Conservation (phyloP, 2,113 vertebrate species). For the Numida meleagris region DNA sequence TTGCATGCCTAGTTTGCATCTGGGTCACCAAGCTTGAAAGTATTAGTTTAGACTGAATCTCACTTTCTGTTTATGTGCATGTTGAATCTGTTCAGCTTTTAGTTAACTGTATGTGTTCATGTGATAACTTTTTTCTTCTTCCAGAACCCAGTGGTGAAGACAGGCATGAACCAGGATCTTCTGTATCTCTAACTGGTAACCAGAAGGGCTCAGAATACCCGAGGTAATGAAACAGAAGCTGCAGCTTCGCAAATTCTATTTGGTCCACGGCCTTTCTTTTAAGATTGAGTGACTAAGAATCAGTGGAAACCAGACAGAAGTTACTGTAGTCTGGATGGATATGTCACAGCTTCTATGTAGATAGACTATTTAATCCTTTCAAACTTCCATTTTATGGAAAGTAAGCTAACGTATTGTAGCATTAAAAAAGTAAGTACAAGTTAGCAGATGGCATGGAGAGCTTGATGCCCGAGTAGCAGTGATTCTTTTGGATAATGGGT, state of each 20-base stretch:
- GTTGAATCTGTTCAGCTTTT: background rate
- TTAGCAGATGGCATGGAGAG: background rate
- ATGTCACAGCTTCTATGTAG: background rate
- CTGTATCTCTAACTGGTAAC: conserved; percentile 52
- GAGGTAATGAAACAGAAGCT: conserved; percentile 69
- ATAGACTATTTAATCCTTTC: background rate
- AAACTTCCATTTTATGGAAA: background rate
- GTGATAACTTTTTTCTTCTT: background rate
- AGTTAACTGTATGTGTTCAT: background rate
- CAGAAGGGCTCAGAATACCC: conserved; percentile 70
- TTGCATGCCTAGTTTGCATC: background rate
- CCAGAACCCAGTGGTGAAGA: conserved; percentile 70
- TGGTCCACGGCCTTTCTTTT: background rate
- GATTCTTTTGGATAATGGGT: background rate
- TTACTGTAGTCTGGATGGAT: background rate
- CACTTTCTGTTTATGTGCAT: background rate
- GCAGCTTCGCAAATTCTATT: background rate
- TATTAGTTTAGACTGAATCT: background rate
- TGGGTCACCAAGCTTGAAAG: background rate
- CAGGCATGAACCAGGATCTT: background rate
- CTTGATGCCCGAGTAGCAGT: accelerated
- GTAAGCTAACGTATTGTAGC: background rate
- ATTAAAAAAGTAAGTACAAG: background rate
- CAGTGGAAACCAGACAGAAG: background rate
- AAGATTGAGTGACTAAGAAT: background rate